Evolutionary conservation across 2,888 invertebrate genomes (phyloP).

Genomic region (Cetonia aurata): DNA sequence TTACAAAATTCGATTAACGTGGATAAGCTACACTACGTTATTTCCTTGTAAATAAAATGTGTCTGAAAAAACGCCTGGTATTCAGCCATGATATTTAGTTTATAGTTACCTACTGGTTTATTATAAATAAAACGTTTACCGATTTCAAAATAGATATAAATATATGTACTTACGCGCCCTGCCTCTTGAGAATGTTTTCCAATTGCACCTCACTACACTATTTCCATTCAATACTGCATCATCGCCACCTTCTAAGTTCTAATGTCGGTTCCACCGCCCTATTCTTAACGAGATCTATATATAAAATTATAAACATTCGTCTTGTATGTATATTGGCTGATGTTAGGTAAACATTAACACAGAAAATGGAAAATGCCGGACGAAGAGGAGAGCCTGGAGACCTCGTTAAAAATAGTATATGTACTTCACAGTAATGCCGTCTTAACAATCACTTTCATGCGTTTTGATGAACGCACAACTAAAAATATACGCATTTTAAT

Average conservation of each 20-base stretch:
- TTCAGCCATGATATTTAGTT: too few species aligned
- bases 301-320: slow-evolving; percentile 43
- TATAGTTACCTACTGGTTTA: too few species aligned
- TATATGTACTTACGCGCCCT: slow-evolving; percentile 19
- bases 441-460: slow-evolving; percentile 15
- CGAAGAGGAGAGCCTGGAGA: slow-evolving; percentile 5
- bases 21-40: too few species aligned
- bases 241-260: slow-evolving; percentile 6
- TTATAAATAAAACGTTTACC: too few species aligned
- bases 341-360: slow-evolving; percentile 29
- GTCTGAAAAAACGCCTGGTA: too few species aligned
- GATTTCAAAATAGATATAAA: slow-evolving; percentile 9
- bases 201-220: slow-evolving; percentile 1
- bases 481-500: slow-evolving; percentile 1
- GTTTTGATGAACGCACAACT: slow-evolving; percentile 5
- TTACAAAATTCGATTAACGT: too few species aligned
- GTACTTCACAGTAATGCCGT: background rate
- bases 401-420: slow-evolving; percentile 30
- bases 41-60: too few species aligned
- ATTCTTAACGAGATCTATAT: slow-evolving; percentile 33
- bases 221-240: slow-evolving; percentile 5
- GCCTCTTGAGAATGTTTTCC: background rate
- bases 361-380: slow-evolving; percentile 7
- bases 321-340: slow-evolving; percentile 33
- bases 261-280: background rate